Percentiles rank a stretch among this genome's conserved stretches.
Evolutionary conservation across 2,888 invertebrate species (phyloP).

Genomic region (Panopea generosa): DNA sequence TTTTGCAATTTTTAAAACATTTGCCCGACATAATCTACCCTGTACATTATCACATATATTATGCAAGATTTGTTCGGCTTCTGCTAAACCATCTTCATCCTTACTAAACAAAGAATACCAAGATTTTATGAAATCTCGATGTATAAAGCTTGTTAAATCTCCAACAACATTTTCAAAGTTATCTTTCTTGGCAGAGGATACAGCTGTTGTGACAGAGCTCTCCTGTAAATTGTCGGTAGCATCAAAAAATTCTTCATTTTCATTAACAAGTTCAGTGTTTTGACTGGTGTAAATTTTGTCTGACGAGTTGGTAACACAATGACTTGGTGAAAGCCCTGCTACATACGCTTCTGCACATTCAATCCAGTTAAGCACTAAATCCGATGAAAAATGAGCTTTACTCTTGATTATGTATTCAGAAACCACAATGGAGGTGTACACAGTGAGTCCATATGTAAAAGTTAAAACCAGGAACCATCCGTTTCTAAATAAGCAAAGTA

Average conservation of each 20-base stretch:
- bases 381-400: slow-evolving; percentile 35
- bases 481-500: slow-evolving; percentile 37
- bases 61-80: slow-evolving; percentile 63
- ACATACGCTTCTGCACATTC: slow-evolving; percentile 16
- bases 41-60: slow-evolving; percentile 54
- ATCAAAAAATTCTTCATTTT: slow-evolving; percentile 18
- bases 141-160: slow-evolving; percentile 41
- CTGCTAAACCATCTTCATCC: slow-evolving; percentile 63
- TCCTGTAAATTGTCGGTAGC: slow-evolving; percentile 2
- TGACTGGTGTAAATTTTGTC: background rate
- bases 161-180: background rate
- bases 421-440: slow-evolving; percentile 27
- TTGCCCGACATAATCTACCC: slow-evolving; percentile 49
- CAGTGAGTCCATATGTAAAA: slow-evolving; percentile 24
- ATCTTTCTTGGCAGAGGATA: background rate
- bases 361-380: slow-evolving; percentile 15
- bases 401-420: slow-evolving; percentile 21
- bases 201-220: no score
- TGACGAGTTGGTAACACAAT: background rate
- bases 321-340: background rate
- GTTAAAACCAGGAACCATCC: slow-evolving; percentile 31
- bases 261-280: background rate
- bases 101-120: slow-evolving; percentile 74
- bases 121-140: slow-evolving; percentile 74
- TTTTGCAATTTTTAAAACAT: slow-evolving; percentile 43